These are phyloP conservation scores for Tauraco hartlaubi DNA, from an alignment of 2,797 vertebrate species.

Conservation along the genomic window DNA sequence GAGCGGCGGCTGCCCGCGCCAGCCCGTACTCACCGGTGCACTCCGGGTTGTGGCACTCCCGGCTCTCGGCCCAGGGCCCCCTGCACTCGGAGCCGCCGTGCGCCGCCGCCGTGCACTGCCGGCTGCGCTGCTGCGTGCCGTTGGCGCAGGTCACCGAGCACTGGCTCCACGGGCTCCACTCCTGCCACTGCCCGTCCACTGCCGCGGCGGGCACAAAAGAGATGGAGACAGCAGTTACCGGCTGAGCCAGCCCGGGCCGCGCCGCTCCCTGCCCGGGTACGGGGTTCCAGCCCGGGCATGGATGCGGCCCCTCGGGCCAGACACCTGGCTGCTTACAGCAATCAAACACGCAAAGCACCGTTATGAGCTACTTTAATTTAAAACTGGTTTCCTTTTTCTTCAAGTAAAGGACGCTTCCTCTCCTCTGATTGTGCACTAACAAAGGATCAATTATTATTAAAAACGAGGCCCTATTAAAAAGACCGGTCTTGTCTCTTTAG, in stretches of 20 bases:
- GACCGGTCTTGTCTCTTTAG: background rate
- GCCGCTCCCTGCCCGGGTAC: fast-evolving
- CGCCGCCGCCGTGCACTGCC: conserved; percentile 94
- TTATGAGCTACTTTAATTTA: background rate
- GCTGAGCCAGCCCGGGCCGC: background rate
- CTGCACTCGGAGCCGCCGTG: conserved; percentile 98
- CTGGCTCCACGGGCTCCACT: conserved; percentile 98
- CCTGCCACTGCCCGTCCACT: conserved; percentile 99
- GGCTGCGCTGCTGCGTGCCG: conserved; percentile 96
- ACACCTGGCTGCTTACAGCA: background rate
- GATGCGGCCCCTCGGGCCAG: background rate
- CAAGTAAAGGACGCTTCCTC: background rate
- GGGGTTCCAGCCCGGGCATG: background rate
- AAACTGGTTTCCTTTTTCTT: background rate
- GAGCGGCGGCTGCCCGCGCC: background rate
- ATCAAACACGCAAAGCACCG: background rate
- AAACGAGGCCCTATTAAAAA: background rate
- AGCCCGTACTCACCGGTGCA: conserved; percentile 88
- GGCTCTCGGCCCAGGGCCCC: conserved; percentile 98
- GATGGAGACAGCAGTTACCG: conserved; percentile 36
- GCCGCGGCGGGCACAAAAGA: conserved; percentile 49
- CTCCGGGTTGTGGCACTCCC: conserved; percentile 96
- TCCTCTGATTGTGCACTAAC: background rate
- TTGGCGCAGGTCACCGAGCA: conserved; percentile 99
- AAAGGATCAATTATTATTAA: background rate